Evolutionary conservation across 2,797 vertebrate genomes (phyloP).

Genomic region (Gambelia wislizenii): DNA sequence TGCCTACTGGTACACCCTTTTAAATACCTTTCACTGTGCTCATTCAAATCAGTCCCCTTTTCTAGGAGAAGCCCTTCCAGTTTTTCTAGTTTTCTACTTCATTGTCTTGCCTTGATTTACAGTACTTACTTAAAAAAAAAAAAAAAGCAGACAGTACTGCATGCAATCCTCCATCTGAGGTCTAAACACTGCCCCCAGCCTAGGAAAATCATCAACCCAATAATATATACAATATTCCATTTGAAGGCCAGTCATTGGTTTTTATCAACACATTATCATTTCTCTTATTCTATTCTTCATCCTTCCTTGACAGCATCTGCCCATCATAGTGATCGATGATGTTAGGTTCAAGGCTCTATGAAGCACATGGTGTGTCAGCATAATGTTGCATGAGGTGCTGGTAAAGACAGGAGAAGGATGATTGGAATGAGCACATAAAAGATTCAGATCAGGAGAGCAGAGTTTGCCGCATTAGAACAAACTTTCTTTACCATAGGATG

Average conservation of each 20-base stretch:
- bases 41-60: background rate
- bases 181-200: no score
- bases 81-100: background rate
- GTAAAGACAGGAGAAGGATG: background rate
- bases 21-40: background rate
- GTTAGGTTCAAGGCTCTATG: slow-evolving; percentile 24
- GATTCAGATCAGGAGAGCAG: background rate
- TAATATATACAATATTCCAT: background rate
- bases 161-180: background rate
- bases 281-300: slow-evolving; percentile 7
- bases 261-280: background rate
- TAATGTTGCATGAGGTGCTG: background rate
- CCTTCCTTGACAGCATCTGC: slow-evolving; percentile 17
- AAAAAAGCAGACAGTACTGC: background rate
- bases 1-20: background rate
- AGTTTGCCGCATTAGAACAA: background rate
- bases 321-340: slow-evolving; percentile 26
- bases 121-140: background rate
- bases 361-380: background rate
- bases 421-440: background rate
- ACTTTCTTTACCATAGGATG: background rate
- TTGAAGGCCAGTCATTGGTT: slow-evolving; percentile 1
- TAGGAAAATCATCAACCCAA: background rate
- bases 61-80: background rate
- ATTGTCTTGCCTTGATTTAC: background rate